These are phyloP conservation scores for Hydropotes inermis DNA, from an alignment of 2,113 vertebrate species.

Conservation along the genomic window DNA sequence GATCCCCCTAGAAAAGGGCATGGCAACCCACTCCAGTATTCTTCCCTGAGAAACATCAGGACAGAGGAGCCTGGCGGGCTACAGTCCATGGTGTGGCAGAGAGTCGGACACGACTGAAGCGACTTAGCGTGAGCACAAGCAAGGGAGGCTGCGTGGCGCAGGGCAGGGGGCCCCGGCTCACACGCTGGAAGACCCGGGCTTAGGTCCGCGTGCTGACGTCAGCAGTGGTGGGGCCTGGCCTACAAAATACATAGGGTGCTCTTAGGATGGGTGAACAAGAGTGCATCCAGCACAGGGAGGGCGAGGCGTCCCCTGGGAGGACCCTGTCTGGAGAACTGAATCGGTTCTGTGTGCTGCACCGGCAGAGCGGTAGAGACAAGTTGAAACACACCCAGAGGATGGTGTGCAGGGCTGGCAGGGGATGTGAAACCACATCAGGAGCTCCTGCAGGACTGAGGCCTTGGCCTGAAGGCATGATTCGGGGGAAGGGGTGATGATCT, in stretches of 20 bases:
- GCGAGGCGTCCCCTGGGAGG: accelerated
- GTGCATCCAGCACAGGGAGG: accelerated
- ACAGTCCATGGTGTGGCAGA: not conserved
- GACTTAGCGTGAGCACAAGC: not conserved
- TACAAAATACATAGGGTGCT: not conserved
- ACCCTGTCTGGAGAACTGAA: not conserved
- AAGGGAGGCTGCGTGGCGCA: not conserved
- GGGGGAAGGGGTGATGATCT: not conserved
- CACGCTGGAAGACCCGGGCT: not conserved
- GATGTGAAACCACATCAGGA: not conserved
- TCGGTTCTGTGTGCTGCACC: not conserved
- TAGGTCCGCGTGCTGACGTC: accelerated
- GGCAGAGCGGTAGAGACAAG: not conserved
- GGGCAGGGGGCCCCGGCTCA: not conserved
- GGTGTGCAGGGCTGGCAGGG: not conserved
- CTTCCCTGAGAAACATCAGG: not conserved
- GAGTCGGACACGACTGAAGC: not conserved
- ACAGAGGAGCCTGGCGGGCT: not conserved
- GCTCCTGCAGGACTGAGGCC: not conserved
- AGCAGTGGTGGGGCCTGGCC: not conserved
- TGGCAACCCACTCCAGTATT: not conserved
- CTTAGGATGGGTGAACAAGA: accelerated
- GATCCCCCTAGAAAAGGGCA: not conserved
- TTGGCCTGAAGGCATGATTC: not conserved
- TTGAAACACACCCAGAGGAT: not conserved